Percentiles rank a stretch among this genome's conserved stretches.
Evolutionary conservation across 2,797 vertebrate genomes (phyloP).

Genomic region (Channallabes apus): DNA sequence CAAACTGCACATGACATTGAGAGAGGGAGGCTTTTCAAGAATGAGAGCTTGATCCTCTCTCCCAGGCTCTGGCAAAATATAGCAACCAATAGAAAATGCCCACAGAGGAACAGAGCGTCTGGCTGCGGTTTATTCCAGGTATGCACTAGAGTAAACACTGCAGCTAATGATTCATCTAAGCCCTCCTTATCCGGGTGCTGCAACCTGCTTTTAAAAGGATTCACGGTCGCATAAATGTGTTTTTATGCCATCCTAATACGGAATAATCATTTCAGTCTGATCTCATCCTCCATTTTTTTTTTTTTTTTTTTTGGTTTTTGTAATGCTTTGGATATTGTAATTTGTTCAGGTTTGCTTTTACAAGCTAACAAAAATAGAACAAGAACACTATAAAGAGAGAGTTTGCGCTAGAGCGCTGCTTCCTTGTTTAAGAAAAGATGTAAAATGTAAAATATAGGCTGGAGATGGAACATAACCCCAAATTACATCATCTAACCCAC

Average conservation of each 20-base stretch:
- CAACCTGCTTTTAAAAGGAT: slow-evolving; percentile 25
- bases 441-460: slow-evolving; percentile 34
- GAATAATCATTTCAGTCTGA: not conserved
- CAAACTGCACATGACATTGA: slow-evolving; percentile 21
- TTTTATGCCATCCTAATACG: slow-evolving; percentile 15
- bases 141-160: slow-evolving; percentile 14
- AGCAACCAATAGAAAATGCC: not conserved
- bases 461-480: slow-evolving; percentile 28
- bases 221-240: slow-evolving; percentile 16
- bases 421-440: slow-evolving; percentile 5
- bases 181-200: slow-evolving; percentile 10
- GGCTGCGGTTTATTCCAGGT: slow-evolving; percentile 35
- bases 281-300: not conserved
- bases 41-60: slow-evolving; percentile 27
- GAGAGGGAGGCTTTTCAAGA: slow-evolving; percentile 24
- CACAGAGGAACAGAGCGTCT: not conserved
- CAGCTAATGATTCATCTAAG: slow-evolving; percentile 21
- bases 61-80: slow-evolving; percentile 23
- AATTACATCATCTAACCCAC: slow-evolving; percentile 37
- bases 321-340: slow-evolving; percentile 14
- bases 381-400: not conserved
- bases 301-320: slow-evolving; percentile 17
- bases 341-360: slow-evolving; percentile 33
- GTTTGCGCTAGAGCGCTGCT: not conserved
- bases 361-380: slow-evolving; percentile 11